These are phyloP conservation scores for Drosophila basisetae DNA, from an alignment of 2,888 invertebrate species.

Conservation along the genomic window DNA sequence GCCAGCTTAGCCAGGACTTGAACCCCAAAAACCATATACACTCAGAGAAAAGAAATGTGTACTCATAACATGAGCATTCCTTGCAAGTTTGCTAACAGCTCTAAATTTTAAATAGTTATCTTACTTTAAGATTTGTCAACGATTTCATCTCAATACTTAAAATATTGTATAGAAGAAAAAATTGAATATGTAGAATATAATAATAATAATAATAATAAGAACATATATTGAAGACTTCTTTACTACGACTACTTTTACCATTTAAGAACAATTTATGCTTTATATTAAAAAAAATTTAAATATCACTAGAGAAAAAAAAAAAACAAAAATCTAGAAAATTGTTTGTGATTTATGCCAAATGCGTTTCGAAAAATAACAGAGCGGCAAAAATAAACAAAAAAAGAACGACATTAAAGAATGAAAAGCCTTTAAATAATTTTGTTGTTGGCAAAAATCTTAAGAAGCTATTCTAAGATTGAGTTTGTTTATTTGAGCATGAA, in stretches of 20 bases:
- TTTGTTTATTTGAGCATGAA: not conserved
- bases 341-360: no score
- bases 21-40: constrained; percentile 16
- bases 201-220: not conserved
- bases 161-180: no score
- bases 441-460: not conserved
- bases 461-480: not conserved
- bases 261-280: not conserved
- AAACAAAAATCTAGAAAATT: not conserved
- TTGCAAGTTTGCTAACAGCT: not conserved
- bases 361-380: no score
- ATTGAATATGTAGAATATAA: fast-evolving
- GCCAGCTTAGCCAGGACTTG: constrained; percentile 46
- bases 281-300: not conserved
- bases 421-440: not conserved
- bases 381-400: not conserved
- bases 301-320: not conserved
- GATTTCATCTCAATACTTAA: no score
- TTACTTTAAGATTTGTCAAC: not conserved
- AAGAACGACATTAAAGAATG: not conserved
- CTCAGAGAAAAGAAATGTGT: not conserved
- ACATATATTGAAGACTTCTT: not conserved
- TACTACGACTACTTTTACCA: no score
- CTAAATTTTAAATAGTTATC: not conserved
- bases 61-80: not conserved